Base-by-base conservation (phyloP, 35 echinoderm and acorn worm species). In the Acanthaster planci region DNA sequence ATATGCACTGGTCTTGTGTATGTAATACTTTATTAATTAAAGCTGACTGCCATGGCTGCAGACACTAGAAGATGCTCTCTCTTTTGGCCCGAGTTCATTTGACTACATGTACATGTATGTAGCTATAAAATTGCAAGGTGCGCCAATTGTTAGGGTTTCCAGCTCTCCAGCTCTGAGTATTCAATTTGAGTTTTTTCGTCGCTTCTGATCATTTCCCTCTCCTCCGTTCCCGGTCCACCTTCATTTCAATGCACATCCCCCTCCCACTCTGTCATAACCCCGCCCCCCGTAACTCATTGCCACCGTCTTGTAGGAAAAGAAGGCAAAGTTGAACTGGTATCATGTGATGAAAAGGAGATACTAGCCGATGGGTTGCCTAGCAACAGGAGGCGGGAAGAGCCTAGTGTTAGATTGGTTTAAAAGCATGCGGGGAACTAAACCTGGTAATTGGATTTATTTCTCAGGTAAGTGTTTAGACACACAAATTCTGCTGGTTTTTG, bases 291-390 rank as follows among this genome's bases (percentile, higher is more conserved):
- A 47, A 47, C 42, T 47, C 42, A 47, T n/a, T 47, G 42, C 42
- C 42, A 47, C 42, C 42, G 4, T 47, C 42, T 47, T 47, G 12
- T 47, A 47, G 42, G 42, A 72, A 72, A 72, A 72, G 64, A 72
- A 72, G 64, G 26, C 34, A 72, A 72, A 72, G 64, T 72, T 72
- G 64, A 72, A 72, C 64, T 72, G 64, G 64, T 72, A 29, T 72
- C 64, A 72, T 72, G 64, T 72, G 64, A 72, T 72, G 64, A 72
- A 34, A 72, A 72, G 64, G 64, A 72, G 34, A 29, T 29, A 26
- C 26, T 72, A 34, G 14, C 64, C 22, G 64, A 10, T 31, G 34
- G 64, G 34, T 72, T 34, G 64, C 26, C 64, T 72, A 72, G 15
- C 64, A 34, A 72, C 64, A 34, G 26, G 26, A 47, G 42, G 4